phyloP scores from a whole-genome alignment of 2,113 vertebrate species.

The Alethe castanea region DNA sequence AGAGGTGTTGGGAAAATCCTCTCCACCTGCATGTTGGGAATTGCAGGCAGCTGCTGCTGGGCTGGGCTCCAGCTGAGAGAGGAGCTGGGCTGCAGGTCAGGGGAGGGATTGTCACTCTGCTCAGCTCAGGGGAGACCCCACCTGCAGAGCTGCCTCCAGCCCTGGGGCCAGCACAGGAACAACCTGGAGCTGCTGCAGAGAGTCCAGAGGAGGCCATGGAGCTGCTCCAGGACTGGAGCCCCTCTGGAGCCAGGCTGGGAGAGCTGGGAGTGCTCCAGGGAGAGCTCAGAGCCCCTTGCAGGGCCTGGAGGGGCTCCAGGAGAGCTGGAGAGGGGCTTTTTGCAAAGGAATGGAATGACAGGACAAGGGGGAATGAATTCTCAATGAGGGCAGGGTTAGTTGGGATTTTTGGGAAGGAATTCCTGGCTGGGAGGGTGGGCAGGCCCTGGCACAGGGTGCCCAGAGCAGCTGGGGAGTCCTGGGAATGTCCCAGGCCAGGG shows the following conservation, averaged over 20 bases:
- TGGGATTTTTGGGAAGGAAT: neutral
- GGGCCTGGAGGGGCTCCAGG: neutral
- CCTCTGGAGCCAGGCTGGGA: neutral
- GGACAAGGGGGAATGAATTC: neutral
- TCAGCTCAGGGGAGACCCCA: neutral
- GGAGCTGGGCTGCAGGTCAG: neutral
- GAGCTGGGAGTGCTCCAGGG: neutral
- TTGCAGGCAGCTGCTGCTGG: neutral
- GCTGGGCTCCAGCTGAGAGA: neutral
- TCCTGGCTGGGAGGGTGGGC: fast-evolving
- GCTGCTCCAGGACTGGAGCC: neutral
- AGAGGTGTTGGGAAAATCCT: neutral
- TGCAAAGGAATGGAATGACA: neutral
- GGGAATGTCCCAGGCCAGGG: fast-evolving
- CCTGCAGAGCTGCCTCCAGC: neutral
- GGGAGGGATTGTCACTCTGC: neutral
- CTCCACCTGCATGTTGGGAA: fast-evolving
- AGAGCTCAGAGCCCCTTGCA: neutral
- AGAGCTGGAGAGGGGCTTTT: neutral
- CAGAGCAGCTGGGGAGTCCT: neutral
- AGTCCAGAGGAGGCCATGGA: fast-evolving
- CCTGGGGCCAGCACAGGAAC: neutral
- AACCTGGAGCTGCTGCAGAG: neutral
- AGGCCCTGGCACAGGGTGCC: neutral
- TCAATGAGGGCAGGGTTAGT: neutral